These are phyloP conservation scores for Prionace glauca DNA, from an alignment of 2,797 vertebrate species.

Conservation along the genomic window DNA sequence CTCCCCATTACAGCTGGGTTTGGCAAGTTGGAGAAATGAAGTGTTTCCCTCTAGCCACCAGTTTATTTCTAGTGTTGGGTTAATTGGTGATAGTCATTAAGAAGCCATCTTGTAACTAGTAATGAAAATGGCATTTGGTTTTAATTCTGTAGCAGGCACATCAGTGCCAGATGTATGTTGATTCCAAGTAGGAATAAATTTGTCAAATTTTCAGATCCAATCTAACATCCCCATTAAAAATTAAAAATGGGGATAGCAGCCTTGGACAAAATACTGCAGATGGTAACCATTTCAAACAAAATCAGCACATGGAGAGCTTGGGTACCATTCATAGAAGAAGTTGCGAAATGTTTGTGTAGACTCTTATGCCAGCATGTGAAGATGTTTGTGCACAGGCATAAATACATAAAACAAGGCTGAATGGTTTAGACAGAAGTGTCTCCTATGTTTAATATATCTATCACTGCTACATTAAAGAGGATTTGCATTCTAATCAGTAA, in stretches of 20 bases:
- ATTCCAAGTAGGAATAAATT: background rate
- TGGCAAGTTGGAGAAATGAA: no score
- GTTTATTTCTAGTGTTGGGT: no score
- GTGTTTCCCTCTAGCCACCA: no score
- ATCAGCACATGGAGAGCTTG: background rate
- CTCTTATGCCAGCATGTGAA: background rate
- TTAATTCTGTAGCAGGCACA: background rate
- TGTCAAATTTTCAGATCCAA: background rate
- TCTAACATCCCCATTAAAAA: no score
- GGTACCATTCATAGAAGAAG: background rate
- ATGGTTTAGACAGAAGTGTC: background rate
- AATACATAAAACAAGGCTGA: background rate
- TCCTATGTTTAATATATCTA: background rate
- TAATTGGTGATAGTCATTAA: background rate
- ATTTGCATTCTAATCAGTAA: no score
- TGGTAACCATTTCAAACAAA: background rate
- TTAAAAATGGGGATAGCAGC: background rate
- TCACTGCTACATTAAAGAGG: background rate
- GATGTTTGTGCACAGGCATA: background rate
- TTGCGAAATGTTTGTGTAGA: background rate
- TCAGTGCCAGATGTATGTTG: background rate
- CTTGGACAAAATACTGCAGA: background rate
- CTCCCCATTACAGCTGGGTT: no score
- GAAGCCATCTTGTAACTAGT: background rate
- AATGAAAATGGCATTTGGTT: background rate